Percentiles rank a stretch among this genome's conserved stretches.
Evolutionary conservation across 2,113 vertebrate species (phyloP).

Genomic region (Noturus placidus): DNA sequence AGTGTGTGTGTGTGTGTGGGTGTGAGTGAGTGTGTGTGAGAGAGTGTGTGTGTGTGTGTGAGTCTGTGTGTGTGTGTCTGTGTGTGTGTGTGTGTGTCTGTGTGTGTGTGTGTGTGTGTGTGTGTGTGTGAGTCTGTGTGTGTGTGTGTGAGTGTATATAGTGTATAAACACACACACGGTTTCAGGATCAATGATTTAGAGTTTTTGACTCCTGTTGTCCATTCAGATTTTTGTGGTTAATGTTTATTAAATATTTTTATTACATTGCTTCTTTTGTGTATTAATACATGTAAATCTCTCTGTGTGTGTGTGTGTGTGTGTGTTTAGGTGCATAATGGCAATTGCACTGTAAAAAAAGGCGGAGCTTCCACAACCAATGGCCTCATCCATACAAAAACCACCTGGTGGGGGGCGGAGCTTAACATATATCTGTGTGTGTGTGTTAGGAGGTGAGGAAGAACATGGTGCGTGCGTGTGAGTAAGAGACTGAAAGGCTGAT

Average conservation of each 20-base stretch:
- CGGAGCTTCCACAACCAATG: conserved; percentile 17
- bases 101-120: no score
- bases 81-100: no score
- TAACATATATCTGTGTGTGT: conserved; percentile 24
- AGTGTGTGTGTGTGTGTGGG: no score
- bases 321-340: neutral
- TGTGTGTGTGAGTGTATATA: no score
- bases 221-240: neutral
- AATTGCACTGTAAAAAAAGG: conserved; percentile 24
- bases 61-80: no score
- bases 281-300: neutral
- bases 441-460: neutral
- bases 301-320: neutral
- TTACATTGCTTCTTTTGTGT: neutral
- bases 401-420: conserved; percentile 35
- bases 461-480: neutral
- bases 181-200: neutral
- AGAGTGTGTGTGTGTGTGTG: no score
- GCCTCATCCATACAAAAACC: conserved; percentile 38
- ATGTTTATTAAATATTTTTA: neutral
- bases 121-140: no score
- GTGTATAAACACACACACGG: neutral
- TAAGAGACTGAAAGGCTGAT: conserved; percentile 2
- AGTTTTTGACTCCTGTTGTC: neutral
- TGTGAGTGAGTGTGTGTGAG: no score